Conservation (phyloP, 2,797 vertebrate genomes). For the Intellagama lesueurii region DNA sequence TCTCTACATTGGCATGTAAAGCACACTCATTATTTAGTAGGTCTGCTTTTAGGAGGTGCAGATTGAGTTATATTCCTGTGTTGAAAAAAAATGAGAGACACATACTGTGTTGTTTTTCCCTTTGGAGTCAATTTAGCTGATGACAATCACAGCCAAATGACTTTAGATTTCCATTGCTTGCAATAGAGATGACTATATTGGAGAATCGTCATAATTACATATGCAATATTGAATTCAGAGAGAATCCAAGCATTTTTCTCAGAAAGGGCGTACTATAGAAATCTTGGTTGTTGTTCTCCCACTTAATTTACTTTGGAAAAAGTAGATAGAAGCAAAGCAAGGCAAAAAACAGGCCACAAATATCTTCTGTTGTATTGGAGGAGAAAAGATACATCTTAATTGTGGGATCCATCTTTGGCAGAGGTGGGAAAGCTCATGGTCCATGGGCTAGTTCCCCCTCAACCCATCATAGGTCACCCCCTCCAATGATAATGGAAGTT, state of each 20-base stretch:
- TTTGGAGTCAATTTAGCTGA: conserved; percentile 9
- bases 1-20: background rate
- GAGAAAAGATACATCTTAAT: background rate
- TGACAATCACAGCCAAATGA: background rate
- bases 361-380: background rate
- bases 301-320: background rate
- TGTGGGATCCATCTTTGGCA: too few species aligned
- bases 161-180: background rate
- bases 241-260: background rate
- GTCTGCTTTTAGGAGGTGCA: background rate
- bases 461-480: too few species aligned
- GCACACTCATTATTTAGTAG: conserved; percentile 3
- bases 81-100: background rate
- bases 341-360: background rate
- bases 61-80: background rate
- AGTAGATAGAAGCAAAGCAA: background rate
- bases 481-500: too few species aligned
- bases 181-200: conserved; percentile 1
- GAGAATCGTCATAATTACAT: background rate
- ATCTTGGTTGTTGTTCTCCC: conserved; percentile 6
- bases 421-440: too few species aligned
- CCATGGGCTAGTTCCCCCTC: too few species aligned
- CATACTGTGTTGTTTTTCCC: background rate
- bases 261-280: too few species aligned
- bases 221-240: background rate